Percentiles rank a stretch among this genome's conserved stretches.
Evolutionary conservation across 37 sponge, comb jelly and placozoan species (phyloP).

Genomic region (Amphimedon queenslandica): DNA sequence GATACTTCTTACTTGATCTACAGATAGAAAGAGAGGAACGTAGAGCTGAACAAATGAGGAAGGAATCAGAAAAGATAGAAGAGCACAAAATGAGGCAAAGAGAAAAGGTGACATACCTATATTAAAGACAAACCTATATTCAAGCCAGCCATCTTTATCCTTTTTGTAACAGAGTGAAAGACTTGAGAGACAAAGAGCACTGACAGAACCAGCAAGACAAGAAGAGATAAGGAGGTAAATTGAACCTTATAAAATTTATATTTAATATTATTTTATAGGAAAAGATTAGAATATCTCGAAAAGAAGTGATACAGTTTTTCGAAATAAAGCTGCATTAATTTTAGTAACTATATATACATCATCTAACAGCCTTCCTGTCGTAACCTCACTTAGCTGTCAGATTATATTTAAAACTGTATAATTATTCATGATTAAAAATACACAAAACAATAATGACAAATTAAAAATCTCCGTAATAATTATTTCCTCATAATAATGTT

Average conservation of each 20-base stretch:
- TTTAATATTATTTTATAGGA: background rate
- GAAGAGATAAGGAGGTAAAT: slow-evolving; percentile 19
- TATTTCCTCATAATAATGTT: too few relatives aligned
- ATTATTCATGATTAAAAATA: too few relatives aligned
- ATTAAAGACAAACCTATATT: background rate
- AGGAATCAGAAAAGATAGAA: slow-evolving; percentile 36
- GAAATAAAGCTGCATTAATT: background rate
- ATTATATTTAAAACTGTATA: too few relatives aligned
- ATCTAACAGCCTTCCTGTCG: too few relatives aligned
- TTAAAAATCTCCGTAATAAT: too few relatives aligned
- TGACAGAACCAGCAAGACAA: slow-evolving; percentile 7
- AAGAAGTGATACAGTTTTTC: background rate
- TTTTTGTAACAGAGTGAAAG: background rate
- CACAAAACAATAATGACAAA: too few relatives aligned
- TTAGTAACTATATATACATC: too few relatives aligned
- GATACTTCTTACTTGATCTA: too few relatives aligned
- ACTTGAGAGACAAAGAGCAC: slow-evolving; percentile 2
- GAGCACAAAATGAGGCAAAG: slow-evolving; percentile 39
- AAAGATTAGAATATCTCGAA: slow-evolving; percentile 11
- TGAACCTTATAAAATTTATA: background rate
- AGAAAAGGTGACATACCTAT: slow-evolving; percentile 31
- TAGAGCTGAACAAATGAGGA: slow-evolving; percentile 9
- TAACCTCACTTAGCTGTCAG: too few relatives aligned
- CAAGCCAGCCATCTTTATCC: background rate
- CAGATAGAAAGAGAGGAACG: slow-evolving; percentile 59